Conservation (phyloP, 2,888 invertebrate species). For the Empis livida region DNA sequence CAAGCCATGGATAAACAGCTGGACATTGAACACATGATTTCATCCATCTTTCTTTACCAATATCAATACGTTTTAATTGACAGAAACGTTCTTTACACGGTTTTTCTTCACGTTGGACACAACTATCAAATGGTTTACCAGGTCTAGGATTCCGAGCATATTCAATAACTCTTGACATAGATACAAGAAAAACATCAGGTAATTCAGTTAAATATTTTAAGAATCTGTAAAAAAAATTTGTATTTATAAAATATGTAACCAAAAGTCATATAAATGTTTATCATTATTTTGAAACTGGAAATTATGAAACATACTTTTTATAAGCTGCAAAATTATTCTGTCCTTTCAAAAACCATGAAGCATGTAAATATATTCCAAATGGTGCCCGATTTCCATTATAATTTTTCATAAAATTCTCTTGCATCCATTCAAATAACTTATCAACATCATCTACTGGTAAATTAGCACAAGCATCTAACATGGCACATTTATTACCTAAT, state of each 20-base stretch:
- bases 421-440: constrained; percentile 43
- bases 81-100: constrained; percentile 24
- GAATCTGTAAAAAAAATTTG: constrained; percentile 43
- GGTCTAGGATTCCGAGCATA: constrained; percentile 26
- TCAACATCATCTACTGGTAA: constrained; percentile 37
- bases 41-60: constrained; percentile 37
- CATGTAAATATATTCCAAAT: constrained; percentile 53
- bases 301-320: constrained; percentile 27
- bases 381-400: constrained; percentile 52
- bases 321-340: constrained; percentile 40
- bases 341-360: constrained; percentile 45
- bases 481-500: constrained; percentile 38
- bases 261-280: too few relatives aligned
- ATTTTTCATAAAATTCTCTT: constrained; percentile 48
- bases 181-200: constrained; percentile 46
- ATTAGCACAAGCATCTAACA: constrained; percentile 43
- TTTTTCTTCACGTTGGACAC: constrained; percentile 20
- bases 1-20: constrained; percentile 41
- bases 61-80: constrained; percentile 21
- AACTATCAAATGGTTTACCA: constrained; percentile 26
- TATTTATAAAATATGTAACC: too few relatives aligned
- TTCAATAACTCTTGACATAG: constrained; percentile 24
- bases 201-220: constrained; percentile 40
- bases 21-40: constrained; percentile 40
- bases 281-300: too few relatives aligned